phyloP scores from a whole-genome alignment of 2,113 vertebrate genomes.

The Alouatta palliata region DNA sequence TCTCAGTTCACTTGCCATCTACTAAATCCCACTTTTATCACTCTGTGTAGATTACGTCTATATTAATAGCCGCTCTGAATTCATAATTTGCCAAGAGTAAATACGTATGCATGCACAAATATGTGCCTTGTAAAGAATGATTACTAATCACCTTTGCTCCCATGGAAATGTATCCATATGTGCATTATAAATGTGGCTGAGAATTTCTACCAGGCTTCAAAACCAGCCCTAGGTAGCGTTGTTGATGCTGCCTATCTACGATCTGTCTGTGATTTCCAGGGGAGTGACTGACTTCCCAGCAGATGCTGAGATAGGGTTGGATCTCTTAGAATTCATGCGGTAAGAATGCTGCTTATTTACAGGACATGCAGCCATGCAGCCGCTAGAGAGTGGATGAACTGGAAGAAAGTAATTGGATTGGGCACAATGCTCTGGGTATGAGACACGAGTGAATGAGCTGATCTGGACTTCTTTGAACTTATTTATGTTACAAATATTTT shows the following conservation, averaged over 20 bases:
- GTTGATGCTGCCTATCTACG: background rate
- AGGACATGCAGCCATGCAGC: background rate
- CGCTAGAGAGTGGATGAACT: background rate
- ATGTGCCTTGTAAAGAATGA: constrained; percentile 14
- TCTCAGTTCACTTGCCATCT: background rate
- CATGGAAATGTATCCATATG: background rate
- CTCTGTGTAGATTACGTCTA: background rate
- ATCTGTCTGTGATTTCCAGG: background rate
- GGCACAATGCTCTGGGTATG: background rate
- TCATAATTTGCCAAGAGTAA: background rate
- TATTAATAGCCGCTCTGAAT: background rate
- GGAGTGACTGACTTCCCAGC: background rate
- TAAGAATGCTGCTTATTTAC: background rate
- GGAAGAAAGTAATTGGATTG: background rate
- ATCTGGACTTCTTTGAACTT: background rate
- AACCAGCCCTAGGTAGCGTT: background rate
- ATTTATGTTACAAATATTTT: background rate
- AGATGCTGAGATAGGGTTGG: background rate
- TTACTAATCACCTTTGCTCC: background rate
- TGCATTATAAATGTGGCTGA: background rate
- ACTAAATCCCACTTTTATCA: background rate
- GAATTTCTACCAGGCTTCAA: background rate
- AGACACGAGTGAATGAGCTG: background rate
- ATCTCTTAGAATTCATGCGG: background rate
- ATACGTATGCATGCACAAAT: background rate